Conservation (phyloP, 2,797 vertebrate species). For the Molossus molossus region DNA sequence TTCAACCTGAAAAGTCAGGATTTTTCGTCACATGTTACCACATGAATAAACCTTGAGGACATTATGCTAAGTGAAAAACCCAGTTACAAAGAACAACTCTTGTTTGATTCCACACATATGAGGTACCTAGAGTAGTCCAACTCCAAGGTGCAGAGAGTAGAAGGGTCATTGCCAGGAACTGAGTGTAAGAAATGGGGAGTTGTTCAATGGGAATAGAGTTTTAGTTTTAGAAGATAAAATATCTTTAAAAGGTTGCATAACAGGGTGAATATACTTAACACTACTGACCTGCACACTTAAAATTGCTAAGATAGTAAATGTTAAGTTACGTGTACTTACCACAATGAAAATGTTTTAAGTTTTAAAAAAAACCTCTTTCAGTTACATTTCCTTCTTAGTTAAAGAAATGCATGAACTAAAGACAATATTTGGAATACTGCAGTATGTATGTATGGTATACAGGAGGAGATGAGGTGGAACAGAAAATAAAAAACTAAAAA, state of each 20-base stretch:
- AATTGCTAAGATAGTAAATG: not conserved
- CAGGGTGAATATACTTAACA: not conserved
- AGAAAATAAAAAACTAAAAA: conserved; percentile 4
- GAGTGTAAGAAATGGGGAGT: not conserved
- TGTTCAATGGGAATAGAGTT: not conserved
- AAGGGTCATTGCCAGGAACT: not conserved
- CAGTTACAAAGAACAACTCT: not conserved
- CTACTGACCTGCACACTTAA: not conserved
- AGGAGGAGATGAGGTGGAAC: not conserved
- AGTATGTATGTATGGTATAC: not conserved
- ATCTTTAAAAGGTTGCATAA: not conserved
- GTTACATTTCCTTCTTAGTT: not conserved
- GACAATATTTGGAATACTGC: not conserved
- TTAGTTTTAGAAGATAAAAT: not conserved
- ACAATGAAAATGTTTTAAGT: not conserved
- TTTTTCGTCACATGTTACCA: not conserved
- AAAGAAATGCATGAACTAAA: conserved; percentile 8
- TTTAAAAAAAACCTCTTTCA: not conserved
- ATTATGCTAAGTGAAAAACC: not conserved
- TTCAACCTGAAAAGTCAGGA: not conserved
- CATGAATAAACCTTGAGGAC: not conserved
- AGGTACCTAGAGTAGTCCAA: not conserved
- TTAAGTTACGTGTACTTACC: not conserved
- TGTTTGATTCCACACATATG: not conserved
- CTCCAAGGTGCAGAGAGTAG: not conserved